phyloP scores from a whole-genome alignment of 1,140 invertebrate genomes.

The Coboldia fuscipes region DNA sequence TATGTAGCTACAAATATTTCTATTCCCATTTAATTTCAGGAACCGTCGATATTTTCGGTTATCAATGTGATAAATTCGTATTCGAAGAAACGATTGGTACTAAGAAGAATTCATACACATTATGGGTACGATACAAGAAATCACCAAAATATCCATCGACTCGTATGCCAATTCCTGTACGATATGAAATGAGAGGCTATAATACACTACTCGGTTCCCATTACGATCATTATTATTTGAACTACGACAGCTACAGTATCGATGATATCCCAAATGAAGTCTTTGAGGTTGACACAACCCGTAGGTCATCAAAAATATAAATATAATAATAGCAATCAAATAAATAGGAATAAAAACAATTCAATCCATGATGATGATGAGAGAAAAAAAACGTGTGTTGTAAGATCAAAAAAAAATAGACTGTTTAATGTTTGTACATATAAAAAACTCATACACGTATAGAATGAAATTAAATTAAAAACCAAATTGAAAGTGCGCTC shows the following conservation, averaged over 20 bases:
- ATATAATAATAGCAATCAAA: too few species aligned
- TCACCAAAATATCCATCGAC: conserved; percentile 18
- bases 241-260: conserved; percentile 52
- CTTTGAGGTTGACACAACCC: conserved; percentile 40
- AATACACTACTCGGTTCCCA: conserved; percentile 83
- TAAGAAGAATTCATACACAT: conserved; percentile 70
- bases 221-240: conserved; percentile 85
- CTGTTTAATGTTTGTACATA: too few species aligned
- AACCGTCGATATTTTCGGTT: conserved; percentile 38
- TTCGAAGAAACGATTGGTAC: conserved; percentile 39
- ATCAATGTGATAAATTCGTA: conserved; percentile 51
- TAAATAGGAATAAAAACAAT: too few species aligned
- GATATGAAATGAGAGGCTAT: conserved; percentile 85
- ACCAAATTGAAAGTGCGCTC: too few species aligned
- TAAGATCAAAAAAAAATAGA: too few species aligned
- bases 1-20: conserved; percentile 1
- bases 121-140: conserved; percentile 57
- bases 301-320: too few species aligned
- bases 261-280: conserved; percentile 42
- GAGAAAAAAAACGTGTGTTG: too few species aligned
- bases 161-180: conserved; percentile 34
- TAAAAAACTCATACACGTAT: too few species aligned
- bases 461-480: neutral
- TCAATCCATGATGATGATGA: too few species aligned
- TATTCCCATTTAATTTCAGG: conserved; percentile 22